These are phyloP conservation scores for Bergia sp. DNA, from an alignment of 92 coral and sea anemone species.

Conservation along the genomic window DNA sequence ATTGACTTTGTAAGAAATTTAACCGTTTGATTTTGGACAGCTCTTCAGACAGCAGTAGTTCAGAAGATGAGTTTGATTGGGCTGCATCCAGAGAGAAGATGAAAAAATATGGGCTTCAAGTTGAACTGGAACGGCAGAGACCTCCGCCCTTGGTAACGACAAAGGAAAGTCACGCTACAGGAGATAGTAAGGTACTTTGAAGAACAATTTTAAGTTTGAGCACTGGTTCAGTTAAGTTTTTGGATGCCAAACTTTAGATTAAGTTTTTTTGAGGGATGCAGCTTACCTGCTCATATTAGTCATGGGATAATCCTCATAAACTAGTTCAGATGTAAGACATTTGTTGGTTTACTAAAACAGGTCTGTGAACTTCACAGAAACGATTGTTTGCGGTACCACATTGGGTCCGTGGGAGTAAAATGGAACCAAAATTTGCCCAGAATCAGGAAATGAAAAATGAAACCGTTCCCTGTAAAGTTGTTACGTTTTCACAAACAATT, in stretches of 20 bases:
- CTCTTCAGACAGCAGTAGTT: conserved; percentile 37
- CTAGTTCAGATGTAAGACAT: too few species aligned
- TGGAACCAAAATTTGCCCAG: too few species aligned
- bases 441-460: too few species aligned
- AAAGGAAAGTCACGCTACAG: neutral
- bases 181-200: conserved; percentile 17
- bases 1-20: neutral
- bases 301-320: neutral
- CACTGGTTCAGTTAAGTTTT: too few species aligned
- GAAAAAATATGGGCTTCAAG: conserved; percentile 8
- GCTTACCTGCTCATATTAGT: neutral
- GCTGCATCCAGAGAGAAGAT: conserved; percentile 20
- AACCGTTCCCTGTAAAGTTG: too few species aligned
- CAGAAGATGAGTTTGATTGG: conserved; percentile 35
- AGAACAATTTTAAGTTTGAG: too few species aligned
- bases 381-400: too few species aligned
- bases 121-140: conserved; percentile 5
- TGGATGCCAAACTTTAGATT: too few species aligned
- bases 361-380: too few species aligned
- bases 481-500: too few species aligned
- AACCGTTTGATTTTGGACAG: neutral
- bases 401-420: too few species aligned
- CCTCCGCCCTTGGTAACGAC: neutral
- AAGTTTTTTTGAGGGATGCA: neutral
- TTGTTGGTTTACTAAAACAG: too few species aligned